These are phyloP conservation scores for Sesamia nonagrioides DNA, from an alignment of 1,140 invertebrate species.

Conservation along the genomic window DNA sequence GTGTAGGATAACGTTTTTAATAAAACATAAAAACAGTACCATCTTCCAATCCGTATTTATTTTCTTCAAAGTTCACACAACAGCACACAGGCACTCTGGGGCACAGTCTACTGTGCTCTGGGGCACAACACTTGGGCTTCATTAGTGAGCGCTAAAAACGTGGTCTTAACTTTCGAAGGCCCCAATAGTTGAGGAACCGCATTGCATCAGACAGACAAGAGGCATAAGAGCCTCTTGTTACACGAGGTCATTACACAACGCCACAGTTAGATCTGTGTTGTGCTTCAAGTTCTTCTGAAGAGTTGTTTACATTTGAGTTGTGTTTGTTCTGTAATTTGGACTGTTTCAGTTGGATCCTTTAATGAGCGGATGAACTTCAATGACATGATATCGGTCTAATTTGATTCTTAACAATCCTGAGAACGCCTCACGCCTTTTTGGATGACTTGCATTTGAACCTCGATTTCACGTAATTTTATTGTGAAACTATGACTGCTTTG, in stretches of 20 bases:
- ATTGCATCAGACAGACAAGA: conserved; percentile 31
- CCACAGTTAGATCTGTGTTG: conserved; percentile 29
- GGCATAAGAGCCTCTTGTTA: neutral
- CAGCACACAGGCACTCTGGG: neutral
- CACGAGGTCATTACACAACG: conserved; percentile 35
- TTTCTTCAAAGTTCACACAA: neutral
- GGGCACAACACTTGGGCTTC: conserved; percentile 12
- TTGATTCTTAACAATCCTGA: no score
- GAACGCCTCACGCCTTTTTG: no score
- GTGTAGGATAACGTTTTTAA: no score
- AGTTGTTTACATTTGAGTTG: conserved; percentile 1
- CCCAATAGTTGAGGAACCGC: conserved; percentile 26
- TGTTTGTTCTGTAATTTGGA: conserved; percentile 4
- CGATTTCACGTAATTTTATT: no score
- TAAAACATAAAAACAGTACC: neutral
- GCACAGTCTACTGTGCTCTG: no score
- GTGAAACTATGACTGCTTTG: no score
- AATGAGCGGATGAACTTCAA: no score
- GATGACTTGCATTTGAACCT: no score
- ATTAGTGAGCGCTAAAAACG: conserved; percentile 25
- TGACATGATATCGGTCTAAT: no score
- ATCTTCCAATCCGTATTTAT: neutral
- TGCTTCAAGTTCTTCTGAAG: conserved; percentile 32
- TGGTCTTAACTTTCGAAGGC: conserved; percentile 13
- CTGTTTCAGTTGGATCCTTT: neutral